These are phyloP conservation scores for Drosophila tripunctata DNA, from an alignment of 2,888 invertebrate genomes.

Conservation along the genomic window DNA sequence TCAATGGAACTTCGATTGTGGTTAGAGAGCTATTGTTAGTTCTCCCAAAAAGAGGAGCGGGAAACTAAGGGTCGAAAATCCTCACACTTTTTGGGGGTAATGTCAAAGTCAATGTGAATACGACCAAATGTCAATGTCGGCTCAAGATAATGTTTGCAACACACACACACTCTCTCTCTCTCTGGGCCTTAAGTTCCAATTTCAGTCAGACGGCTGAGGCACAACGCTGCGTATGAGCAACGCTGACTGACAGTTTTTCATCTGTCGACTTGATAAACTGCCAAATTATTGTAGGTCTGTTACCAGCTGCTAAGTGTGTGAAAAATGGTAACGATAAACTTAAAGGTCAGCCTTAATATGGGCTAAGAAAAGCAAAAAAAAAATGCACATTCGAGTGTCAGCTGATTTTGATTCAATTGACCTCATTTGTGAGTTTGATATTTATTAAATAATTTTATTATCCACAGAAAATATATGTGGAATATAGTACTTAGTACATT, in stretches of 20 bases:
- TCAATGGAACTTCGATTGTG: constrained; percentile 57
- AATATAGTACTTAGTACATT: too few relatives aligned
- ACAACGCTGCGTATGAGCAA: constrained; percentile 31
- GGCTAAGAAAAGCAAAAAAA: neutral
- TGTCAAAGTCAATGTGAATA: constrained; percentile 73
- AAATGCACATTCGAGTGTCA: neutral
- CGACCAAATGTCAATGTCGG: constrained; percentile 75
- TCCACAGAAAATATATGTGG: too few relatives aligned
- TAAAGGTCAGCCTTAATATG: neutral
- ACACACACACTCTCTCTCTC: too few relatives aligned
- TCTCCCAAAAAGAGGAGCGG: neutral
- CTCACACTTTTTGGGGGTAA: constrained; percentile 22
- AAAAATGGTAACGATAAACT: constrained; percentile 11
- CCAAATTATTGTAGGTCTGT: constrained; percentile 16
- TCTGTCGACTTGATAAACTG: constrained; percentile 25
- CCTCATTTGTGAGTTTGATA: neutral
- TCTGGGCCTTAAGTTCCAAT: too few relatives aligned
- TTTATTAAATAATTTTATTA: too few relatives aligned
- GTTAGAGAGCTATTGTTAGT: constrained; percentile 12
- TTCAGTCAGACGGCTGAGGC: neutral
- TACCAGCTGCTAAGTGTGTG: constrained; percentile 7
- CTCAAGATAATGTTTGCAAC: constrained; percentile 53
- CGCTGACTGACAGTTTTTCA: constrained; percentile 13
- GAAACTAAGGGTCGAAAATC: constrained; percentile 23
- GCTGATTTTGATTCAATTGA: neutral